Base-by-base conservation (phyloP, 2,113 vertebrate species). In the Strix uralensis region DNA sequence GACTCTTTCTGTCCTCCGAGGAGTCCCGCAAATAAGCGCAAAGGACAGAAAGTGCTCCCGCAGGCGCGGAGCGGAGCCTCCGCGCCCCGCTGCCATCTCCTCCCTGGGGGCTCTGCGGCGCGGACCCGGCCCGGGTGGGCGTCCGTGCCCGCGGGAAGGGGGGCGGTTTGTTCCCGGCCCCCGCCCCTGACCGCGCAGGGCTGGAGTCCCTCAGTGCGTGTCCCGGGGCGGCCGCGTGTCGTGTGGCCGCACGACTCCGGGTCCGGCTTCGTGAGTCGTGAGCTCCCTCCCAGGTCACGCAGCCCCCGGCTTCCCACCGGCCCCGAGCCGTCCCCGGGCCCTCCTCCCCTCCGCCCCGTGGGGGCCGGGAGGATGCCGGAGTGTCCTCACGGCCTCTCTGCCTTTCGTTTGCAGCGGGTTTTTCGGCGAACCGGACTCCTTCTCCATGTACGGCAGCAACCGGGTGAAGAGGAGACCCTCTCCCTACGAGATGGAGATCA, bases 401-500 rank as follows among this genome's bases (percentile, higher is more conserved):
- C 55, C 36, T 97, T 70, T 77, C 81, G 57, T 95, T 97, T 62
- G 81, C 97, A 98, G 97, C 88, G 99, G 98, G 70, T 99, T 98
- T 92, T 99, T 98, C 96, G 99, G 98, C 70, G 99, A 99, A 89
- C 98, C 98, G 34, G 99, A 99, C 96, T 98, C 98, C 92, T 99
- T 99, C 97, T 98, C 98, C 87, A 99, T 99, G 99, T 99, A 99
- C 91, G 98, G 97, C 95, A 97, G 98, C 98, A 99, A 98, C 97
- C 98, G 99, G 96, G 98, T 97, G 96, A 98, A 98, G 97, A 94
- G 98, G 97, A 99, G 99, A 96, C 98, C 98, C 32, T 99, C 98
- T 80, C 99, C 99, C 19, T 99, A 99, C 91, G 99, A 99, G 98
- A 98, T 99, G 98, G 99, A 99, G 97, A 98, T 99, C 96, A 98